Percentiles rank a stretch among this genome's conserved stretches.
Conservation (phyloP, 2,888 invertebrate genomes). For the Agrochola macilenta region DNA sequence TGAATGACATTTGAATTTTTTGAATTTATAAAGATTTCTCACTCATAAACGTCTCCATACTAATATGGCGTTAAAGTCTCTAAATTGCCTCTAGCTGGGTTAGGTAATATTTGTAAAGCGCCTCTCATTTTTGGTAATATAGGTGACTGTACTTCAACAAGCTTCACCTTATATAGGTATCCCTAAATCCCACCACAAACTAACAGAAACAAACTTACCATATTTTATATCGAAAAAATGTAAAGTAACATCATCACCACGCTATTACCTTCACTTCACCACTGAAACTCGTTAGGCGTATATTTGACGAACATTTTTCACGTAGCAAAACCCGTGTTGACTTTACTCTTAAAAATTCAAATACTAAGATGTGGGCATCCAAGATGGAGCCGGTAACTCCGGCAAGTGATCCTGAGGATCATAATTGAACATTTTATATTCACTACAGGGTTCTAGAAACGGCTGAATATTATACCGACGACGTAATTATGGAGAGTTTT, state of each 20-base stretch:
- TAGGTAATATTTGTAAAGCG: conserved; percentile 1
- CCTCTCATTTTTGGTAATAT: neutral
- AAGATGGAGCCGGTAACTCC: conserved; percentile 70
- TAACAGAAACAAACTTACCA: conserved; percentile 51
- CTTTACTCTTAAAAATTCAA: conserved; percentile 78
- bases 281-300: conserved; percentile 69
- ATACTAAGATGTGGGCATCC: conserved; percentile 69
- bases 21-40: no score
- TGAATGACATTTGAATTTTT: no score
- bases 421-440: conserved; percentile 84
- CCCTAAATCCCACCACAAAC: conserved; percentile 9
- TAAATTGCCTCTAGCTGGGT: neutral
- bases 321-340: conserved; percentile 69
- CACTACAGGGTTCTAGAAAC: conserved; percentile 67
- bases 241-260: conserved; percentile 71
- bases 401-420: conserved; percentile 78
- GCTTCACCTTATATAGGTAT: neutral
- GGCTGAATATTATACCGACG: conserved; percentile 49
- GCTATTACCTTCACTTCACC: conserved; percentile 64
- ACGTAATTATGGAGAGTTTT: conserved; percentile 47
- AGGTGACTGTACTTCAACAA: neutral
- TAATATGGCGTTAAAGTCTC: neutral
- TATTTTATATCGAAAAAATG: conserved; percentile 61
- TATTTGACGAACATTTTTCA: conserved; percentile 73
- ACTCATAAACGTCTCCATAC: neutral